Percentiles rank a stretch among this genome's conserved stretches.
Evolutionary conservation across 2,113 vertebrate species (phyloP).

Genomic region (Poecile atricapillus): DNA sequence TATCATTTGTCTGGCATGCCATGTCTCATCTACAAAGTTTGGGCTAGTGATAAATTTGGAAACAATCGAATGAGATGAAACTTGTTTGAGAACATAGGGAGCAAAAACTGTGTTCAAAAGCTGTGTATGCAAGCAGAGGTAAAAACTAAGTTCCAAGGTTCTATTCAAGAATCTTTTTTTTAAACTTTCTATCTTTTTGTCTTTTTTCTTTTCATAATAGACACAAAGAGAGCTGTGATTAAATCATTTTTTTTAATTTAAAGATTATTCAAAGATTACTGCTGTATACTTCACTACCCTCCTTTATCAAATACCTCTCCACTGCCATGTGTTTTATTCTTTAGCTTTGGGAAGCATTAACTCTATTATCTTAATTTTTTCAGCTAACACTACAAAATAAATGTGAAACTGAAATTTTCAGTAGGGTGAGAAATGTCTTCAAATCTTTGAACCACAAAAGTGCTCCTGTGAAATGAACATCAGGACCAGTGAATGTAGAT

Average conservation of each 20-base stretch:
- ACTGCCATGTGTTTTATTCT: neutral
- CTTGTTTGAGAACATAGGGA: neutral
- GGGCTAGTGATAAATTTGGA: neutral
- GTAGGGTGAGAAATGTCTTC: neutral
- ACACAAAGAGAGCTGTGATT: neutral
- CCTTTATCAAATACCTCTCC: neutral
- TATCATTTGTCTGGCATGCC: neutral
- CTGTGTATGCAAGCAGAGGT: neutral
- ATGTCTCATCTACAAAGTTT: neutral
- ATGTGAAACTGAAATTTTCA: neutral
- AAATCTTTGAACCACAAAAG: neutral
- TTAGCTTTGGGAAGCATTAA: neutral
- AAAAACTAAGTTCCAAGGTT: neutral
- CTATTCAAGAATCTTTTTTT: neutral
- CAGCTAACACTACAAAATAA: neutral
- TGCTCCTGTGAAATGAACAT: neutral
- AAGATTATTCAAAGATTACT: neutral
- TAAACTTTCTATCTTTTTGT: neutral
- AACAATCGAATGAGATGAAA: neutral
- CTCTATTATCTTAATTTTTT: neutral
- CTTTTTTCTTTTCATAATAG: neutral
- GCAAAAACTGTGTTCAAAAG: neutral
- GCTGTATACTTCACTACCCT: neutral
- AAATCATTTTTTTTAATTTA: neutral
- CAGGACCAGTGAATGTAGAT: neutral